Evolutionary conservation across 2,797 vertebrate species (phyloP).

Genomic region (Scarus forsteni): DNA sequence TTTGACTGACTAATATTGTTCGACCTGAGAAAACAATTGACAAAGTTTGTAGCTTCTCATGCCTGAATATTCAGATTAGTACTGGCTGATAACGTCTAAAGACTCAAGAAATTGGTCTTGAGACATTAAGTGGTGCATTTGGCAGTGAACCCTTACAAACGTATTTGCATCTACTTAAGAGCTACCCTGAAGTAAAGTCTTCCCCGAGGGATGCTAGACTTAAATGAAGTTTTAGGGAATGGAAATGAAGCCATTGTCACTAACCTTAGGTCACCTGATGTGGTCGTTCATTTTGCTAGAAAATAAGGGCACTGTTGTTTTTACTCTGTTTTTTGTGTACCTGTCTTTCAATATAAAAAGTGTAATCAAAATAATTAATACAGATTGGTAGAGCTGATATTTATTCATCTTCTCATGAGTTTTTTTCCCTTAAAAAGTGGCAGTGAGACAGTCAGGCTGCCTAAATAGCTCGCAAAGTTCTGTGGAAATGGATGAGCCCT

Average conservation of each 20-base stretch:
- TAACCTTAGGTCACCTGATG: constrained; percentile 4
- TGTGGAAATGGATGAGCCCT: constrained; percentile 9
- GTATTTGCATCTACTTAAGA: constrained; percentile 4
- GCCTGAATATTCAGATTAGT: background rate
- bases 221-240: background rate
- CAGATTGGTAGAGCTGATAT: background rate
- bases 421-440: background rate
- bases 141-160: background rate
- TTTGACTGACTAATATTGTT: too few species aligned
- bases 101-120: background rate
- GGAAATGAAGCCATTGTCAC: background rate
- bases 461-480: constrained; percentile 7
- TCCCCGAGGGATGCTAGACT: background rate
- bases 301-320: background rate
- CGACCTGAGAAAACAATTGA: too few species aligned
- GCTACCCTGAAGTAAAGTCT: background rate
- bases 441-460: background rate
- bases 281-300: constrained; percentile 1
- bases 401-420: background rate
- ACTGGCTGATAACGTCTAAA: background rate
- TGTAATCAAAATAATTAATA: constrained; percentile 4
- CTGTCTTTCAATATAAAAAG: background rate
- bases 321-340: background rate
- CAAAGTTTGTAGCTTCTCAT: background rate
- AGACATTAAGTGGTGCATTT: background rate